Conservation (phyloP, 2,113 vertebrate species). For the Scolopax mira region DNA sequence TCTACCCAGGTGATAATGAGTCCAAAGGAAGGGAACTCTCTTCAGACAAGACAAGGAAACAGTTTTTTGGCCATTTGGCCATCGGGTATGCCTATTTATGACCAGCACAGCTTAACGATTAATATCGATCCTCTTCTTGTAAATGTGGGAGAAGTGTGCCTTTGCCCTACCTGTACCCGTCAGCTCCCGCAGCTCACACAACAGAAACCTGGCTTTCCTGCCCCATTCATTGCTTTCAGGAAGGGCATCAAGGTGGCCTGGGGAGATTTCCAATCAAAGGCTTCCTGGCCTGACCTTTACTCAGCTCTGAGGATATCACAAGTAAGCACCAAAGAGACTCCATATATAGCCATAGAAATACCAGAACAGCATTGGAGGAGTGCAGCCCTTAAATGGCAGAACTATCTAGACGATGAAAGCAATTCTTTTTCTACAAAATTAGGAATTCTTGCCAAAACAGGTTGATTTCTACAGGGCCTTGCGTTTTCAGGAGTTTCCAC, state of each 20-base stretch:
- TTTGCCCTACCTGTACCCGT: background rate
- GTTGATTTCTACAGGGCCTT: background rate
- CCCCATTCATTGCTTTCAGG: background rate
- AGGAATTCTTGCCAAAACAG: background rate
- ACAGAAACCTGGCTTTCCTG: background rate
- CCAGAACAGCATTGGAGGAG: background rate
- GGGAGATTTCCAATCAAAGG: slow-evolving; percentile 43
- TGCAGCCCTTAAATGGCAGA: background rate
- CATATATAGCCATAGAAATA: slow-evolving; percentile 39
- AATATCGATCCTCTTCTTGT: background rate
- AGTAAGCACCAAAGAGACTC: slow-evolving; percentile 8
- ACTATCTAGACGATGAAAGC: background rate
- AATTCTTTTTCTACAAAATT: background rate
- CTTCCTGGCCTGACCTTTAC: slow-evolving; percentile 39
- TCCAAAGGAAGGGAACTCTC: background rate
- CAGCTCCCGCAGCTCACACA: background rate
- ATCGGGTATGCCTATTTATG: background rate
- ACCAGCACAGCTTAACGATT: background rate
- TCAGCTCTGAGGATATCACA: background rate
- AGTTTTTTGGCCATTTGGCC: background rate
- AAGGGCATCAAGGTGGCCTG: slow-evolving; percentile 43
- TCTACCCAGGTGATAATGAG: fast-evolving
- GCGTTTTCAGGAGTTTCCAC: slow-evolving; percentile 4
- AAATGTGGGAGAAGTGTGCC: fast-evolving
- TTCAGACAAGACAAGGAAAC: background rate